Percentiles rank a stretch among this genome's conserved stretches.
Evolutionary conservation across 1,140 invertebrate genomes (phyloP).

Genomic region (Hydropsyche tenuis): DNA sequence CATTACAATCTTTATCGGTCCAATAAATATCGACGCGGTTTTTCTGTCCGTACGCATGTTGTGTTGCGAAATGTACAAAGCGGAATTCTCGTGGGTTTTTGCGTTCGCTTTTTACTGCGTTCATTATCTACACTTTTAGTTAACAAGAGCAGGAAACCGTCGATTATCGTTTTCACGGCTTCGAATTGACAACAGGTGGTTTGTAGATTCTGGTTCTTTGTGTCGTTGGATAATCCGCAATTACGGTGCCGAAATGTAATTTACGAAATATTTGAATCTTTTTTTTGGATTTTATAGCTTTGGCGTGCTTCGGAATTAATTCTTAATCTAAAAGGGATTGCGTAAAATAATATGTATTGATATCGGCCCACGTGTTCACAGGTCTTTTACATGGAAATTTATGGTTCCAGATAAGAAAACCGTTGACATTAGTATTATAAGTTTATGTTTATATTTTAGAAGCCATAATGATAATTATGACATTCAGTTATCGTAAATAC

Average conservation of each 20-base stretch:
- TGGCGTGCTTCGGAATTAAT: no score
- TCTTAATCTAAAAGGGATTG: no score
- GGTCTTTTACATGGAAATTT: neutral
- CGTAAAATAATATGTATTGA: neutral
- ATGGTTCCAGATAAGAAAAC: neutral
- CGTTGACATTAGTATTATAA: constrained; percentile 17
- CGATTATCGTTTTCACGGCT: constrained; percentile 6
- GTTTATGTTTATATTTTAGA: neutral
- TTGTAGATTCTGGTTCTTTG: neutral
- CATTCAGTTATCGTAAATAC: neutral
- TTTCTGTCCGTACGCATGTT: neutral
- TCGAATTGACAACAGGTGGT: neutral
- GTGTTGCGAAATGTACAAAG: neutral
- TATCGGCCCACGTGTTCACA: neutral
- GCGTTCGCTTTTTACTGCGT: neutral
- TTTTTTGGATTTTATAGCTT: neutral
- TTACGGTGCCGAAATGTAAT: neutral
- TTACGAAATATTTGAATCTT: neutral
- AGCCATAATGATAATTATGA: constrained; percentile 18
- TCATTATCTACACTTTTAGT: neutral
- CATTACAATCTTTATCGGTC: neutral
- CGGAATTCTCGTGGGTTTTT: neutral
- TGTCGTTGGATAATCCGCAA: neutral
- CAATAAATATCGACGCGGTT: neutral
- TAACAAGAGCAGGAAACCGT: constrained; percentile 15